phyloP scores from a whole-genome alignment of 1,140 invertebrate genomes.

The Cyrtorhinus lividipennis region DNA sequence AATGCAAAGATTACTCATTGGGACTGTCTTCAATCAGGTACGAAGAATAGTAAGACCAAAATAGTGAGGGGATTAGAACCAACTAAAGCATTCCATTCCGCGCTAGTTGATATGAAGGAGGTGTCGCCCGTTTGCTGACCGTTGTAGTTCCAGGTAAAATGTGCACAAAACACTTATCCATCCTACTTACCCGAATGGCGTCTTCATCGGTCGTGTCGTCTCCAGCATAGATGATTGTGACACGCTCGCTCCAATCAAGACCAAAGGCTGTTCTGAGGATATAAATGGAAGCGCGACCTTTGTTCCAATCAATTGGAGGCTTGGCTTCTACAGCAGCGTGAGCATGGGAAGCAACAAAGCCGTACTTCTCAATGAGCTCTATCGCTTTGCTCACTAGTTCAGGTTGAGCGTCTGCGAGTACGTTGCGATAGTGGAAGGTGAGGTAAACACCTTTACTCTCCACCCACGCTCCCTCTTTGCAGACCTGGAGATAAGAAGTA shows the following conservation, averaged over 20 bases:
- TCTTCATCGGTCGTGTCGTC: conserved; percentile 84
- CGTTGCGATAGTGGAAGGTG: conserved; percentile 79
- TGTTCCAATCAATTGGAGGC: conserved; percentile 81
- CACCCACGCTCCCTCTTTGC: conserved; percentile 76
- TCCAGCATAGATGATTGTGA: conserved; percentile 77
- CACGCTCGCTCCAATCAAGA: conserved; percentile 78
- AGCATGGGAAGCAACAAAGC: conserved; percentile 59
- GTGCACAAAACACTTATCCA: no score
- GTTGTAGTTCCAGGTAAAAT: no score
- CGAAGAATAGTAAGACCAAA: no score
- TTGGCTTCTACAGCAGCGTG: conserved; percentile 76
- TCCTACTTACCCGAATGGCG: conserved; percentile 65
- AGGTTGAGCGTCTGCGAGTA: conserved; percentile 46
- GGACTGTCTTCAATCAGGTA: no score
- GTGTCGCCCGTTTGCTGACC: no score
- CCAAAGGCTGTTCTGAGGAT: conserved; percentile 78
- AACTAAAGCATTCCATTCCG: no score
- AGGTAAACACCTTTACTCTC: conserved; percentile 78
- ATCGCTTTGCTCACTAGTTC: conserved; percentile 51
- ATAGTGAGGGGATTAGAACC: no score
- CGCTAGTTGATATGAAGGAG: no score
- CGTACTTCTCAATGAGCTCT: conserved; percentile 53
- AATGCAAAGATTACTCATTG: no score
- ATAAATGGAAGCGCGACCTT: conserved; percentile 77
- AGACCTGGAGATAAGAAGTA: conserved; percentile 36